These are phyloP conservation scores for Cheilosia vernalis DNA, from an alignment of 2,888 invertebrate species.

Conservation along the genomic window DNA sequence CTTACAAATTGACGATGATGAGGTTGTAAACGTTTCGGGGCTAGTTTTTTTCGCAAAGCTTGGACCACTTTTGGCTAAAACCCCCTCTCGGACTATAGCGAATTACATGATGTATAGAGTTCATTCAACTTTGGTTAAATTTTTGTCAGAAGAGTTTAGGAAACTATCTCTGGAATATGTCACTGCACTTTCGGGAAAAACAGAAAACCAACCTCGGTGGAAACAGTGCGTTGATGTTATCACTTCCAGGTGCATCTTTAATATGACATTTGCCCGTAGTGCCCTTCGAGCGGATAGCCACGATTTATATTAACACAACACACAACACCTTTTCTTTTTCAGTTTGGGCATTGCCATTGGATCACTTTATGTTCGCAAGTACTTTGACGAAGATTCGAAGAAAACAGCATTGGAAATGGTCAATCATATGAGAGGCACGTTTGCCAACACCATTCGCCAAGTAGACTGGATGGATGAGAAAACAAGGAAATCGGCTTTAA, in stretches of 20 bases:
- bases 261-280: neutral
- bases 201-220: constrained; percentile 95
- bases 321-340: constrained; percentile 48
- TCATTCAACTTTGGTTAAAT: constrained; percentile 91
- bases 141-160: constrained; percentile 90
- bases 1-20: constrained; percentile 86
- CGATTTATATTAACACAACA: too few relatives aligned
- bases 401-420: constrained; percentile 94
- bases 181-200: constrained; percentile 91
- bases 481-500: constrained; percentile 90
- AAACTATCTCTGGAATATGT: constrained; percentile 92
- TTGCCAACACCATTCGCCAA: constrained; percentile 90
- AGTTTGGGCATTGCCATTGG: constrained; percentile 91
- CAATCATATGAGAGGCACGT: constrained; percentile 91
- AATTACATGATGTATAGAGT: constrained; percentile 98
- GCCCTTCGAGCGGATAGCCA: too few relatives aligned
- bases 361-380: constrained; percentile 93
- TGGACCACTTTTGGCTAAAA: constrained; percentile 85
- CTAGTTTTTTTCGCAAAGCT: constrained; percentile 91
- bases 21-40: constrained; percentile 92
- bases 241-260: constrained; percentile 87
- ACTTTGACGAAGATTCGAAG: constrained; percentile 94
- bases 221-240: constrained; percentile 94
- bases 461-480: constrained; percentile 97
- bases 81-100: constrained; percentile 88